A percentile compares a stretch with the other conserved stretches of the same genome.
Evolutionary conservation across 2,888 invertebrate species (phyloP).

Genomic region (Rhimphoctona megacephalus): DNA sequence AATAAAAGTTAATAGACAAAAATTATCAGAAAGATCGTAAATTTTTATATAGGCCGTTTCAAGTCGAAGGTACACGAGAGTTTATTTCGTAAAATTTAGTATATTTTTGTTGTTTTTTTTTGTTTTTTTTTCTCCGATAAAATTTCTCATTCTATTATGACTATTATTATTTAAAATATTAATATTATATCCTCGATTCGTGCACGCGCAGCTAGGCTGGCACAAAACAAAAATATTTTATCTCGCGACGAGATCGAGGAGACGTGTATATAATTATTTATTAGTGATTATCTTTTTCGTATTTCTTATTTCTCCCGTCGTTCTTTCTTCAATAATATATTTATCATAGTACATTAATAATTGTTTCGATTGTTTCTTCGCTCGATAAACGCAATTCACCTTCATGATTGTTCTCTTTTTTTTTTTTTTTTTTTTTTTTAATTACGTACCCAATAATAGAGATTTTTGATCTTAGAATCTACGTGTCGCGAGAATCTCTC

Average conservation of each 20-base stretch:
- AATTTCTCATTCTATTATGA: slow-evolving; percentile 34
- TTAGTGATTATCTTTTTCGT: slow-evolving; percentile 50
- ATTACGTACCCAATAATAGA: slow-evolving; percentile 34
- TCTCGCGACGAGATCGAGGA: slow-evolving; percentile 70
- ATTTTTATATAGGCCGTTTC: slow-evolving; percentile 62
- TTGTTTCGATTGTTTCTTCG: slow-evolving; percentile 60
- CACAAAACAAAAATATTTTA: slow-evolving; percentile 72
- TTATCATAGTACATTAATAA: slow-evolving; percentile 44
- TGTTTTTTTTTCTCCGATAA: slow-evolving; percentile 43
- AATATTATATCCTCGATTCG: slow-evolving; percentile 60
- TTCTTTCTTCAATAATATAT: not conserved
- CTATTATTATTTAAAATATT: slow-evolving; percentile 41
- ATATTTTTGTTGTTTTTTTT: no score
- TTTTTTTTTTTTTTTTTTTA: not conserved
- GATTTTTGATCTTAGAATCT: slow-evolving; percentile 27
- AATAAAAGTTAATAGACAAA: slow-evolving; percentile 14
- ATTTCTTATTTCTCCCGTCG: slow-evolving; percentile 1
- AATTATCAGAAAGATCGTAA: slow-evolving; percentile 17
- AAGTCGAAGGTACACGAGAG: slow-evolving; percentile 67
- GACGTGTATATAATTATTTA: slow-evolving; percentile 63
- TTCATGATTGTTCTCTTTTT: not conserved
- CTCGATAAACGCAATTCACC: slow-evolving; percentile 36
- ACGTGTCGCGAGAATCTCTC: slow-evolving; percentile 10
- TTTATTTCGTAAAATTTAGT: slow-evolving; percentile 42
- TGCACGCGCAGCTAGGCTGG: slow-evolving; percentile 61